Evolutionary conservation across 2,888 invertebrate species (phyloP), one percentile per base, ranked within the genome.

Genomic region (Drosophila rellima): DNA sequence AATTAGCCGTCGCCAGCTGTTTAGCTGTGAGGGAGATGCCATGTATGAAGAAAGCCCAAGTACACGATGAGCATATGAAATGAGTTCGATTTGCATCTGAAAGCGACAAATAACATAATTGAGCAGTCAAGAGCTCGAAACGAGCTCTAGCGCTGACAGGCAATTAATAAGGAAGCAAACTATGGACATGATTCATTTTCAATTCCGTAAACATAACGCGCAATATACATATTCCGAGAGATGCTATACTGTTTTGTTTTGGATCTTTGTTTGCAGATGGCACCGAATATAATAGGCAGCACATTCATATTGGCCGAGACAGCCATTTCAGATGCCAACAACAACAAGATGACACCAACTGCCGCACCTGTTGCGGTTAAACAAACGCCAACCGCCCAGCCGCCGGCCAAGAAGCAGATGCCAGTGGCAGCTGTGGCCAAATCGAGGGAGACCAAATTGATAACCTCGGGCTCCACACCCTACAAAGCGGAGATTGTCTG

Each of bases 401-500:
- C 47, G 23, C 15, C 55, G 10, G 56, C 70, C 26, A 83, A 79
- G 55, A 80, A 79, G 70, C 45, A 47, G 51, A 60, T 42, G 15
- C 50, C 64, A 4, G 63, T 35, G 10, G 64, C 60, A 37, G 51
- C 61, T 5, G 56, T 39, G 0, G 7, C 44, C 72, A 0, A 29
- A n/a, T n/a, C 47, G 13, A 59, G 60, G 40, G 47, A 42, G 6
- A 37, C 59, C 18, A 63, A 70, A 7, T 7, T 26, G 47, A 18
- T 59, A 13, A 40, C 61, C n/a, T 5, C 52, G 5, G 70, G 71
- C 20, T 73, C 68, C 11, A 87, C 82, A 59, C 90, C 91, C 51
- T 91, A 80, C 59, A 67, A 88, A 63, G 77, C 95, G 94, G 93
- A 95, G 79, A 95, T 97, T 77, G 96, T 96, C 1, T 97, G 97